Evolutionary conservation across 2,113 vertebrate species (phyloP).

Genomic region (Geococcyx californianus): DNA sequence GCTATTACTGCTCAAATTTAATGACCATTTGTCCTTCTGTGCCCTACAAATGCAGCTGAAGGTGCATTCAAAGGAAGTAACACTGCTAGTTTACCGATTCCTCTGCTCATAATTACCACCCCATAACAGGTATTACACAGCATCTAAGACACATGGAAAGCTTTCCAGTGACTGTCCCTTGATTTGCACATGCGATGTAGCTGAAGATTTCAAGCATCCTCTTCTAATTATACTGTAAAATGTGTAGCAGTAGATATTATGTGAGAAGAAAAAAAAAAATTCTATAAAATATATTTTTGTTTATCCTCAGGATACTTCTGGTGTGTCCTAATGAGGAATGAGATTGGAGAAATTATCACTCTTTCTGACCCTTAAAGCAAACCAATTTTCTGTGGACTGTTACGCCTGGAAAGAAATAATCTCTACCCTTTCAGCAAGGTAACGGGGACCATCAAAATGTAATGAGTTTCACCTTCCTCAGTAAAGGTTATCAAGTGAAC

Average conservation of each 20-base stretch:
- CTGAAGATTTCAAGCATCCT: conserved; percentile 1
- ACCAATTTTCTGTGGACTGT: background rate
- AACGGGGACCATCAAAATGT: background rate
- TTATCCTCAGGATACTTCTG: background rate
- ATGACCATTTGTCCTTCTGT: background rate
- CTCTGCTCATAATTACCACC: background rate
- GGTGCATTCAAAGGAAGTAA: background rate
- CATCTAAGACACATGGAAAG: background rate
- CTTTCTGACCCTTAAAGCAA: background rate
- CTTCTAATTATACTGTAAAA: conserved; percentile 26
- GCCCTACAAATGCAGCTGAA: background rate
- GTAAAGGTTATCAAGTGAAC: background rate
- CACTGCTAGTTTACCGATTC: background rate
- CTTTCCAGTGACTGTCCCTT: conserved; percentile 16
- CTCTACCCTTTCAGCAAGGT: background rate
- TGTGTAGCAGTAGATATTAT: background rate
- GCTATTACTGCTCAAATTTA: background rate
- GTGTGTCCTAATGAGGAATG: background rate
- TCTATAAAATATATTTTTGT: background rate
- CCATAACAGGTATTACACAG: background rate
- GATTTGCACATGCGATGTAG: background rate
- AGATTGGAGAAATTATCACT: background rate
- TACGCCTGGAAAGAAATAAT: background rate
- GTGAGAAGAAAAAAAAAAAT: background rate
- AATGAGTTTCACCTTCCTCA: background rate